A percentile compares a stretch with the other conserved stretches of the same genome.
phyloP scores from a whole-genome alignment of 2,113 vertebrate species.

The Onychostruthus taczanowskii region DNA sequence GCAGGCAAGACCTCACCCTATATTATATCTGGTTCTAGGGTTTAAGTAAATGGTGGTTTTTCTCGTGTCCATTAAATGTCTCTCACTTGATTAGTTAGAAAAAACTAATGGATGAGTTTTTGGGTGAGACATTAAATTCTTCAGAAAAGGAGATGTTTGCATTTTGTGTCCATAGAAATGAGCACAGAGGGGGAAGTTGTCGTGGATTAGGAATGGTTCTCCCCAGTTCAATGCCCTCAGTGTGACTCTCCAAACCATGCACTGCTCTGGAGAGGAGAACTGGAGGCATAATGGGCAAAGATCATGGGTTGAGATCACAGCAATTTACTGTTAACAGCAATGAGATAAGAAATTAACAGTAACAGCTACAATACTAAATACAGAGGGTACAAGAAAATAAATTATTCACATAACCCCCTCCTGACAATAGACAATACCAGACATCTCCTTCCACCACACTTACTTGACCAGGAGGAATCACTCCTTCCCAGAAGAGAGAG shows the following conservation, averaged over 20 bases:
- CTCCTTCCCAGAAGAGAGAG: background rate
- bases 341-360: background rate
- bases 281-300: background rate
- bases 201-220: fast-evolving
- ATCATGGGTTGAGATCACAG: background rate
- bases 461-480: background rate
- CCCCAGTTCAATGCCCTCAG: background rate
- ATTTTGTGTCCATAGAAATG: background rate
- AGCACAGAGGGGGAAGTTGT: background rate
- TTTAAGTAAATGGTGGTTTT: background rate
- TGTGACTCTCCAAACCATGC: background rate
- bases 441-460: background rate
- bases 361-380: background rate
- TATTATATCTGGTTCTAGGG: background rate
- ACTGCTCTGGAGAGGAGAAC: background rate
- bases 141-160: background rate
- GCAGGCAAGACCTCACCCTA: background rate
- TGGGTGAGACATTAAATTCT: background rate
- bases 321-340: background rate
- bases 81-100: background rate
- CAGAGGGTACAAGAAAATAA: background rate
- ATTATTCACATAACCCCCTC: background rate
- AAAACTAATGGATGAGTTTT: no score
- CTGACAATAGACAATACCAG: fast-evolving
- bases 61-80: background rate